Evolutionary conservation across 2,888 invertebrate genomes (phyloP).

Genomic region (Drosophila ochracea): DNA sequence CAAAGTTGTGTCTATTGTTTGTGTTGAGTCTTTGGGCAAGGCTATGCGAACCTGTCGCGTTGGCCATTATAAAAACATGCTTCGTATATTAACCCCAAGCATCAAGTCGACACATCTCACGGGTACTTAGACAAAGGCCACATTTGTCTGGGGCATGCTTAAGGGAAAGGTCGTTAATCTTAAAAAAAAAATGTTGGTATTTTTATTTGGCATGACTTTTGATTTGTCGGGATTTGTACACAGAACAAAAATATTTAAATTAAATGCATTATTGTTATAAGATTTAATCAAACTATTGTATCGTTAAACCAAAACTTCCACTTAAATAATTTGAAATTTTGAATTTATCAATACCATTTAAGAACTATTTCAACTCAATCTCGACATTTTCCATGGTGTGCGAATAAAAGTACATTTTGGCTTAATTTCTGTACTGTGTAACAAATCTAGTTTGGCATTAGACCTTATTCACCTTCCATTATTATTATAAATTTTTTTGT

Average conservation of each 20-base stretch:
- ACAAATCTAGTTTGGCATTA: slow-evolving; percentile 3
- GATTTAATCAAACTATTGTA: background rate
- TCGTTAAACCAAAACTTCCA: background rate
- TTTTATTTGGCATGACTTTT: slow-evolving; percentile 3
- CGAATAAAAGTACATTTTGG: background rate
- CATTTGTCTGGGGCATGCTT: slow-evolving; percentile 15
- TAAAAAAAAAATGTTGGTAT: slow-evolving; percentile 23
- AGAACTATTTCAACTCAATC: background rate
- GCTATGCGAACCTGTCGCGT: slow-evolving; percentile 19
- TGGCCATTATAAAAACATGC: slow-evolving; percentile 41
- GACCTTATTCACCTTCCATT: background rate
- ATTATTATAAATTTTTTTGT: background rate
- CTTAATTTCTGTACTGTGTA: background rate
- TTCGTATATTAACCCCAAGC: slow-evolving; percentile 32
- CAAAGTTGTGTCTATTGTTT: slow-evolving; percentile 27
- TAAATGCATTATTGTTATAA: background rate
- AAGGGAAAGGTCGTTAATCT: slow-evolving; percentile 45
- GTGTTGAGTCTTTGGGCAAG: slow-evolving; percentile 4
- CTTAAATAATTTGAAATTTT: background rate
- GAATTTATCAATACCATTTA: background rate
- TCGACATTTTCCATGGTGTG: background rate
- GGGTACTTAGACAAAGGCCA: slow-evolving; percentile 20
- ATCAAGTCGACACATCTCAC: slow-evolving; percentile 29
- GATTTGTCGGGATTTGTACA: slow-evolving; percentile 13
- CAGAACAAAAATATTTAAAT: background rate